A percentile compares a stretch with the other conserved stretches of the same genome.
phyloP scores from a whole-genome alignment of 2,888 invertebrate species.

The Apotomis betuletana region DNA sequence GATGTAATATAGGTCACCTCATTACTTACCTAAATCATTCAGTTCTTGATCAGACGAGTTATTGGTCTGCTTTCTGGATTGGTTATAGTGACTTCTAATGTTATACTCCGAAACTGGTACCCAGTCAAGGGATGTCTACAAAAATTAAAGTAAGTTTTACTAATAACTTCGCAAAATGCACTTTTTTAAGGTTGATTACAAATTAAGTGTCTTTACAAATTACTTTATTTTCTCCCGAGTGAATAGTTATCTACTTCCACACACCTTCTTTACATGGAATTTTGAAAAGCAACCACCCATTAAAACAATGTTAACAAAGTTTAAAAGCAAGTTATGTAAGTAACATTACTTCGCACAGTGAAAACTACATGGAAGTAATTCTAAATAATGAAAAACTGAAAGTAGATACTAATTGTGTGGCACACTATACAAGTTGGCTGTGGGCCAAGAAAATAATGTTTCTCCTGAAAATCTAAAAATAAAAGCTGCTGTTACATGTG shows the following conservation, averaged over 20 bases:
- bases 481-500: conserved; percentile 58
- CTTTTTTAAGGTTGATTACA: neutral
- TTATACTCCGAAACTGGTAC: conserved; percentile 81
- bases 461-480: conserved; percentile 71
- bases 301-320: conserved; percentile 49
- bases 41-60: conserved; percentile 79
- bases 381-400: conserved; percentile 17
- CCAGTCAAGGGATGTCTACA: conserved; percentile 82
- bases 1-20: conserved; percentile 2
- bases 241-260: conserved; percentile 9
- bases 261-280: conserved; percentile 75
- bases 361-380: conserved; percentile 5
- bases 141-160: conserved; percentile 46
- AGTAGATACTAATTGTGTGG: conserved; percentile 26
- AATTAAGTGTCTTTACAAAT: neutral
- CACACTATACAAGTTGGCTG: conserved; percentile 61
- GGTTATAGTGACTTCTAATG: conserved; percentile 75
- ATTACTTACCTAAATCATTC: conserved; percentile 74
- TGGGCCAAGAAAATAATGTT: conserved; percentile 65
- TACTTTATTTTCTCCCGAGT: conserved; percentile 7
- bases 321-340: conserved; percentile 39
- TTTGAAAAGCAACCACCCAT: conserved; percentile 81
- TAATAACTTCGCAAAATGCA: conserved; percentile 15
- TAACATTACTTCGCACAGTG: conserved; percentile 14
- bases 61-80: conserved; percentile 77